A percentile compares a stretch with the other conserved stretches of the same genome.
phyloP scores from a whole-genome alignment of 2,888 invertebrate species.

The Caenorhabditis sinica region DNA sequence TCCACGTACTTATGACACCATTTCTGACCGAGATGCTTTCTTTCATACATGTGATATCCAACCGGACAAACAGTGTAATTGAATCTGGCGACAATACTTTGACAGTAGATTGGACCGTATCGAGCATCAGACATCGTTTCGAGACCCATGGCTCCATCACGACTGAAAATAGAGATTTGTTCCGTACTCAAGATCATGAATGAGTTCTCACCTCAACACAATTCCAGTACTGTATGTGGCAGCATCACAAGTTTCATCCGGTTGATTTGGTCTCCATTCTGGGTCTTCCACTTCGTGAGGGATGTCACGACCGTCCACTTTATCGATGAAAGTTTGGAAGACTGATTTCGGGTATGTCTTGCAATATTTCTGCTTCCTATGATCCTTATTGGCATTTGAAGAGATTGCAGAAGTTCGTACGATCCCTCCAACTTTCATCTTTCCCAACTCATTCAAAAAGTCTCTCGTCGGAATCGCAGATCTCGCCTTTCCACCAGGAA shows the following conservation, averaged over 20 bases:
- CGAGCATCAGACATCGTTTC: conserved; percentile 38
- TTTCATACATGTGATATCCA: neutral
- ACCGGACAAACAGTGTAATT: neutral
- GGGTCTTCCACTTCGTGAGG: neutral
- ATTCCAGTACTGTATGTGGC: conserved; percentile 19
- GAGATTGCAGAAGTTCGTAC: neutral
- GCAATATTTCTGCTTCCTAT: neutral
- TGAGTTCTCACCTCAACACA: neutral
- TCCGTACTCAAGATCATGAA: neutral
- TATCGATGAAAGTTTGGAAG: neutral
- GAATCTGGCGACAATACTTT: neutral
- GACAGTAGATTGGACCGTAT: conserved; percentile 33
- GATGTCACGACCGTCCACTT: neutral
- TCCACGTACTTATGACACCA: conserved; percentile 25
- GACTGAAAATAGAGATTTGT: conserved; percentile 1
- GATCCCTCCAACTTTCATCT: neutral
- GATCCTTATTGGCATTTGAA: neutral
- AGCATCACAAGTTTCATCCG: conserved; percentile 10
- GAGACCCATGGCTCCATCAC: neutral
- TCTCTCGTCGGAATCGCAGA: conserved; percentile 24
- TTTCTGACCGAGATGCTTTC: neutral
- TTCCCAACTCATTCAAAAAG: neutral
- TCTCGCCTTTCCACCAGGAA: neutral
- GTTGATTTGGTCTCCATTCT: neutral
- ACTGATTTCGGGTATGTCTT: neutral